phyloP scores from a whole-genome alignment of 2,888 invertebrate species.

The Pyralis farinalis region DNA sequence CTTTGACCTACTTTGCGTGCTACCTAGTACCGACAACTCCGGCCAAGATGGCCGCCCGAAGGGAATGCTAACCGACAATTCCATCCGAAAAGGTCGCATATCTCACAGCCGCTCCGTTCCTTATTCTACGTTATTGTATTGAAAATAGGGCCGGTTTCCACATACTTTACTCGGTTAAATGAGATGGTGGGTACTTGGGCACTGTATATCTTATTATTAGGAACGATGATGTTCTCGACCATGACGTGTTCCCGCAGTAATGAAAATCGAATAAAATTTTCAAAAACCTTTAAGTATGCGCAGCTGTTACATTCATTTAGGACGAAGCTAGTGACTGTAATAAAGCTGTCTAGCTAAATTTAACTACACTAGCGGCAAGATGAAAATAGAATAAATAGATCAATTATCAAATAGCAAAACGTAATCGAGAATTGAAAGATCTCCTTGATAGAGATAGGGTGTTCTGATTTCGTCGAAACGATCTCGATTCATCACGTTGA shows the following conservation, averaged over 20 bases:
- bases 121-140: slow-evolving; percentile 21
- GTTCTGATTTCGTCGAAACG: slow-evolving; percentile 46
- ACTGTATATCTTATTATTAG: slow-evolving; percentile 17
- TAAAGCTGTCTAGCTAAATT: too few relatives aligned
- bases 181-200: slow-evolving; percentile 5
- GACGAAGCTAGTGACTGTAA: too few relatives aligned
- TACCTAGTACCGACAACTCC: slow-evolving; percentile 40
- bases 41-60: slow-evolving; percentile 54
- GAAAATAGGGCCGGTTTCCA: slow-evolving; percentile 14
- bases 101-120: slow-evolving; percentile 20
- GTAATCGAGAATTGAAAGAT: slow-evolving; percentile 24
- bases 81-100: slow-evolving; percentile 29
- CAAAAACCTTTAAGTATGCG: too few relatives aligned
- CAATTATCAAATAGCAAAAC: not conserved
- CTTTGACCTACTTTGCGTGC: slow-evolving; percentile 62
- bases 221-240: slow-evolving; percentile 21
- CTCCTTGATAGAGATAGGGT: slow-evolving; percentile 28
- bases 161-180: not conserved
- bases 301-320: too few relatives aligned
- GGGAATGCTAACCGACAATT: slow-evolving; percentile 40
- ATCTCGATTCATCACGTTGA: slow-evolving; percentile 61
- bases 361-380: not conserved
- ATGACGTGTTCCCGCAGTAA: slow-evolving; percentile 8
- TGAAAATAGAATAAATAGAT: not conserved
- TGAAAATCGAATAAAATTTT: slow-evolving; percentile 23